Conservation (phyloP, 2,113 vertebrate species). For the Brevimyrus niger region DNA sequence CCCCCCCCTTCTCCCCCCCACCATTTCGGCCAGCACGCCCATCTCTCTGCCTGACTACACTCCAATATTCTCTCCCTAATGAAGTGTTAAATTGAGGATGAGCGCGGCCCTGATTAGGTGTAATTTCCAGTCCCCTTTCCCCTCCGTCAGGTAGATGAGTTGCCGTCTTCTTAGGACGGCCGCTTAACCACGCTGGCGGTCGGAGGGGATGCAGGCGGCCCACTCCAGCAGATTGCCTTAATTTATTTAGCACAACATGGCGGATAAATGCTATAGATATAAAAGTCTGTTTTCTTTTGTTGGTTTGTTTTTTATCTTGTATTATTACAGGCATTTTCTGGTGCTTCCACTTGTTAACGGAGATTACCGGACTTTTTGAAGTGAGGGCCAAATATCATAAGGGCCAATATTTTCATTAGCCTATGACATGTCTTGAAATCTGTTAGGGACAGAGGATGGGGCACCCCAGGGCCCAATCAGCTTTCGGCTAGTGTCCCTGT, state of each 20-base stretch:
- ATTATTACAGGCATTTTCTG: background rate
- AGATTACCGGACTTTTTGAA: background rate
- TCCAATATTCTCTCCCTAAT: conserved; percentile 43
- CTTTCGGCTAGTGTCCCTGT: background rate
- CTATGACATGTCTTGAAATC: background rate
- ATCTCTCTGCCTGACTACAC: conserved; percentile 38
- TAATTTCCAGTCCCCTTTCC: conserved; percentile 36
- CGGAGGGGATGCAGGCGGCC: background rate
- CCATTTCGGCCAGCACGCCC: conserved; percentile 7
- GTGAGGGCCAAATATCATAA: background rate
- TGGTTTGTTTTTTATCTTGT: background rate
- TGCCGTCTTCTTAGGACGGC: conserved; percentile 23
- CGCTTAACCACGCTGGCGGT: no score
- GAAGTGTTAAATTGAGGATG: conserved; percentile 41
- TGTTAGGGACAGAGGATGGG: background rate
- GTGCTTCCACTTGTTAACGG: background rate
- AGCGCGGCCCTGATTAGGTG: conserved; percentile 39
- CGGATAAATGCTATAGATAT: background rate
- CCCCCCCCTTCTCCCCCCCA: background rate
- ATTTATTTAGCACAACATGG: background rate
- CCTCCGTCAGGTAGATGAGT: conserved; percentile 23
- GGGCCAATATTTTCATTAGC: background rate
- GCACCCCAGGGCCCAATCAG: background rate
- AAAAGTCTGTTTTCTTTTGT: background rate
- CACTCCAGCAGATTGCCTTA: background rate